phyloP scores from a whole-genome alignment of 2,888 invertebrate genomes.

The Melanotus villosus region DNA sequence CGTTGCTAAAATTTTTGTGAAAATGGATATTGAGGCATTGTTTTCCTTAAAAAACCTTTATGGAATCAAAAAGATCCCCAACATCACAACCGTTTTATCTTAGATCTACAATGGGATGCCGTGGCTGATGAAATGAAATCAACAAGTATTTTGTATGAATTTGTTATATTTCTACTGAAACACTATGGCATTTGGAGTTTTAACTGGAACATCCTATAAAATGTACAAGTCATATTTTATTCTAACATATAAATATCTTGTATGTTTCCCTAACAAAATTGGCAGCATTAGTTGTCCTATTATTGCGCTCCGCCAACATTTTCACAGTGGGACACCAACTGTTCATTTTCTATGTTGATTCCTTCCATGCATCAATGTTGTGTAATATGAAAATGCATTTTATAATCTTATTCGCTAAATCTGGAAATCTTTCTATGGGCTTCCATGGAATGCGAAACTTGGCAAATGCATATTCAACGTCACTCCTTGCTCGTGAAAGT shows the following conservation, averaged over 20 bases:
- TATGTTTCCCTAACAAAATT: conserved; percentile 20
- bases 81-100: neutral
- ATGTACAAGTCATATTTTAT: conserved; percentile 1
- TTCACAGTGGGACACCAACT: neutral
- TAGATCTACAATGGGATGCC: neutral
- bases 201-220: too few relatives aligned
- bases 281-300: conserved; percentile 3
- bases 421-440: neutral
- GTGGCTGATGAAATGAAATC: neutral
- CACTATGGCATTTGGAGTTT: too few relatives aligned
- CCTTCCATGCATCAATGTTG: conserved; percentile 6
- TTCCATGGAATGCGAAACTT: neutral
- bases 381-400: conserved; percentile 1
- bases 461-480: neutral
- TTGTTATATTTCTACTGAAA: too few relatives aligned
- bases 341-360: conserved; percentile 1
- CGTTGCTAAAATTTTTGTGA: neutral
- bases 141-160: too few relatives aligned
- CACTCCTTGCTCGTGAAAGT: conserved; percentile 32
- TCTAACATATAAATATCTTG: conserved; percentile 8
- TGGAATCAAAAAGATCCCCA: too few relatives aligned
- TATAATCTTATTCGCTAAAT: neutral
- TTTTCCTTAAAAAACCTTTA: neutral
- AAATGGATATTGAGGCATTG: neutral
- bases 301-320: neutral